Evolutionary conservation across 53 echinoderm and acorn worm genomes (phyloP).

Genomic region (Hippasteria phrygiana): DNA sequence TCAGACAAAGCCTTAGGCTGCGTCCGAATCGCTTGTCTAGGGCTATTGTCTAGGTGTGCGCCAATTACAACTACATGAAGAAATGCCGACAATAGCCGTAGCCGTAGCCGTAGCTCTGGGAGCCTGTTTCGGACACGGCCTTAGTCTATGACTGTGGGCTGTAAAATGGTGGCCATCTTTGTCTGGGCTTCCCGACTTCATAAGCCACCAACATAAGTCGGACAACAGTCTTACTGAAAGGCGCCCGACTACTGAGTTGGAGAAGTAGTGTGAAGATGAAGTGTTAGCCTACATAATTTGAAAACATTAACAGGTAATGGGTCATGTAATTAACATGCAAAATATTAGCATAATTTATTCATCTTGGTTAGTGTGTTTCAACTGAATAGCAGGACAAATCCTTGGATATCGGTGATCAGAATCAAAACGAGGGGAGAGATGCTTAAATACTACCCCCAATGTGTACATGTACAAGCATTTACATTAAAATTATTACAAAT

Average conservation of each 20-base stretch:
- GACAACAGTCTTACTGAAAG: neutral
- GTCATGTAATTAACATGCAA: constrained; percentile 1
- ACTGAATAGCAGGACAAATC: neutral
- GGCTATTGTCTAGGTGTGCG: too few species aligned
- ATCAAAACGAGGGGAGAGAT: neutral
- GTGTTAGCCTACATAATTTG: neutral
- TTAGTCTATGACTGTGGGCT: neutral
- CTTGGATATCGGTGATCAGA: neutral
- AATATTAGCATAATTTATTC: neutral
- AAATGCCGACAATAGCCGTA: too few species aligned
- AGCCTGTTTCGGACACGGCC: too few species aligned
- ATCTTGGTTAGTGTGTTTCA: neutral
- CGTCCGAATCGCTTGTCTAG: too few species aligned
- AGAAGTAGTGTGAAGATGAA: neutral
- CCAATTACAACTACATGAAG: too few species aligned
- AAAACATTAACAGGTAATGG: neutral
- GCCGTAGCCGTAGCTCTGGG: too few species aligned
- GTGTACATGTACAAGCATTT: neutral
- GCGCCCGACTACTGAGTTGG: constrained; percentile 27
- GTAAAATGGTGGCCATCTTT: constrained; percentile 35
- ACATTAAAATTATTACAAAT: constrained; percentile 13
- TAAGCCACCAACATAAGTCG: constrained; percentile 26
- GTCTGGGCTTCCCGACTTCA: constrained; percentile 58
- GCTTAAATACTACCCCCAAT: neutral
- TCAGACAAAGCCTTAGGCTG: too few species aligned